Evolutionary conservation across 2,888 invertebrate species (phyloP).

Genomic region (Chesias legatella): DNA sequence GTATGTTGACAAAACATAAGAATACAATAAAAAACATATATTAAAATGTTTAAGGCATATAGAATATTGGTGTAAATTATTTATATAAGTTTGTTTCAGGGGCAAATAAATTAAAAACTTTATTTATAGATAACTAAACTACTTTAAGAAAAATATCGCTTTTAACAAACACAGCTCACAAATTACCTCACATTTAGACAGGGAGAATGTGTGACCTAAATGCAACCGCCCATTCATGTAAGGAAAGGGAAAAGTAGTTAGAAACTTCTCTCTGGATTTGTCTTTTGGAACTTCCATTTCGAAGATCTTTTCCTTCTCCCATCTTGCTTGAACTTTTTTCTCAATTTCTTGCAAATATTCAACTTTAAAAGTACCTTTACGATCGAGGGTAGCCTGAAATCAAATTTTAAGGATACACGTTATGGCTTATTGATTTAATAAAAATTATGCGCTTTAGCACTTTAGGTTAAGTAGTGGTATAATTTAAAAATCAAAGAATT

Average conservation of each 20-base stretch:
- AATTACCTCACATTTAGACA: conserved; percentile 96
- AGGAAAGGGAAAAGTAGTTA: conserved; percentile 98
- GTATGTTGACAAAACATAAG: no score
- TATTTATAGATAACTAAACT: no score
- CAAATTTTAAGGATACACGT: not conserved
- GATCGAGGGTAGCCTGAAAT: conserved; percentile 58
- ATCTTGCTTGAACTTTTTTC: conserved; percentile 89
- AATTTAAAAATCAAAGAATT: no score
- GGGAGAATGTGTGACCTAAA: conserved; percentile 97
- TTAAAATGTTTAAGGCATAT: no score
- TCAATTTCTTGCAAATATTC: conserved; percentile 95
- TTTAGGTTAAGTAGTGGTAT: no score
- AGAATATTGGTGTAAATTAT: no score
- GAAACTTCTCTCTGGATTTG: conserved; percentile 88
- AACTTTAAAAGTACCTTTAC: conserved; percentile 98
- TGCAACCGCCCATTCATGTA: conserved; percentile 99
- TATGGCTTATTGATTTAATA: no score
- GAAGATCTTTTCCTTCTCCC: conserved; percentile 90
- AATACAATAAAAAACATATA: no score
- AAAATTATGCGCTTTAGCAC: no score
- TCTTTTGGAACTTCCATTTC: conserved; percentile 89
- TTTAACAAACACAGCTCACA: not conserved
- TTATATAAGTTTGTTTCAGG: no score
- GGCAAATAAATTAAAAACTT: no score
- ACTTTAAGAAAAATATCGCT: no score